Conservation (phyloP, 2,888 invertebrate species). For the Bimastos eiseni region DNA sequence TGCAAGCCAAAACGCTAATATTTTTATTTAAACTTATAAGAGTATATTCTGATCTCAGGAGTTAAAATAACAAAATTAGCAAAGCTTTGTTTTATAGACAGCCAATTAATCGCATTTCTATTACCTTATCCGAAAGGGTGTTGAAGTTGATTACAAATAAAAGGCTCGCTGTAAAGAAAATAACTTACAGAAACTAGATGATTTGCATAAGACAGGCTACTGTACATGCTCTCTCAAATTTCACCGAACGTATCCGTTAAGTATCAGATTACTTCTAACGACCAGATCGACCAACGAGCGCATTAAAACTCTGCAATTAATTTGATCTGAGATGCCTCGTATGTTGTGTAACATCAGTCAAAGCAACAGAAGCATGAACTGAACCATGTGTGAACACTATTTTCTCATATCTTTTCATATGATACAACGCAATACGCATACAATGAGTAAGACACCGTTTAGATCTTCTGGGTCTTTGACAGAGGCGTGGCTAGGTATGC, state of each 20-base stretch:
- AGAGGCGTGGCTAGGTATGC: too few species aligned
- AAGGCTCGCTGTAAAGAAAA: not conserved
- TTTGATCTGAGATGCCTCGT: not conserved
- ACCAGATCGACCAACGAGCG: too few species aligned
- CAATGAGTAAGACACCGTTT: not conserved
- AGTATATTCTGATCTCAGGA: too few species aligned
- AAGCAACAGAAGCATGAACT: not conserved
- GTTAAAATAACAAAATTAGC: not conserved
- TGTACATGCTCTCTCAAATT: not conserved
- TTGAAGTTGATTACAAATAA: not conserved
- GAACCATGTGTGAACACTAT: not conserved
- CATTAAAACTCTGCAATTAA: not conserved
- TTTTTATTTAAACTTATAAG: too few species aligned
- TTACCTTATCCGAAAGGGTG: not conserved
- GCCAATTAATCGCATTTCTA: not conserved
- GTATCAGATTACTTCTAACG: too few species aligned
- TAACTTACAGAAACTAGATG: not conserved
- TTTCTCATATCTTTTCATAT: not conserved
- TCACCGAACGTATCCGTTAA: too few species aligned
- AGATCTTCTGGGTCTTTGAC: too few species aligned
- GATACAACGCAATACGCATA: not conserved
- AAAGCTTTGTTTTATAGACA: not conserved
- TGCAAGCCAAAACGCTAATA: too few species aligned
- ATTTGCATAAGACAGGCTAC: not conserved
- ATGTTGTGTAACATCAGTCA: not conserved